Evolutionary conservation across 2,888 invertebrate genomes (phyloP).

Genomic region (Lymantria monacha): DNA sequence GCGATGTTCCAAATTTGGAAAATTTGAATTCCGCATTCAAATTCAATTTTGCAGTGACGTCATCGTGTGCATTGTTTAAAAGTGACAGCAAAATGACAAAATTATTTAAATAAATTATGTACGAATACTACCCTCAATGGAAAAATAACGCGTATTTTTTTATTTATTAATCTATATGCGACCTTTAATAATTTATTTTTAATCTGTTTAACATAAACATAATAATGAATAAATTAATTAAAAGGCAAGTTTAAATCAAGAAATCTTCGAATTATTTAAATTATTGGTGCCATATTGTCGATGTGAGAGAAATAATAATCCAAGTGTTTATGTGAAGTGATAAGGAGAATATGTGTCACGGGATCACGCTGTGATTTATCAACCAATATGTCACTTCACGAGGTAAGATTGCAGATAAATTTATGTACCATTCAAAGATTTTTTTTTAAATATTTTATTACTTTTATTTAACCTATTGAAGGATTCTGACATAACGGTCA

Average conservation of each 20-base stretch:
- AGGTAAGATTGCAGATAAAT: constrained; percentile 53
- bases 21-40: constrained; percentile 56
- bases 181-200: constrained; percentile 17
- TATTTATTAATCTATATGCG: constrained; percentile 10
- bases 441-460: neutral
- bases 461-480: neutral
- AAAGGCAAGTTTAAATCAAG: constrained; percentile 9
- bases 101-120: neutral
- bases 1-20: constrained; percentile 58
- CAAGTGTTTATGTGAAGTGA: constrained; percentile 44
- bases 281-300: constrained; percentile 33
- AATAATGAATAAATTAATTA: constrained; percentile 20
- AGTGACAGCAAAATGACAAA: neutral
- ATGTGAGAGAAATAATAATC: constrained; percentile 37
- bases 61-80: constrained; percentile 12
- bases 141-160: constrained; percentile 4
- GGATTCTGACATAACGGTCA: too few species aligned
- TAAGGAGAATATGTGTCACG: constrained; percentile 59
- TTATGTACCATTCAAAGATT: constrained; percentile 6
- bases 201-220: constrained; percentile 17
- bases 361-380: constrained; percentile 49
- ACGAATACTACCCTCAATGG: constrained; percentile 14
- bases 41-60: constrained; percentile 16
- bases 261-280: constrained; percentile 7
- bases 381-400: constrained; percentile 66